These are phyloP conservation scores for Apamea epomidion DNA, from an alignment of 2,888 invertebrate genomes.

Conservation along the genomic window DNA sequence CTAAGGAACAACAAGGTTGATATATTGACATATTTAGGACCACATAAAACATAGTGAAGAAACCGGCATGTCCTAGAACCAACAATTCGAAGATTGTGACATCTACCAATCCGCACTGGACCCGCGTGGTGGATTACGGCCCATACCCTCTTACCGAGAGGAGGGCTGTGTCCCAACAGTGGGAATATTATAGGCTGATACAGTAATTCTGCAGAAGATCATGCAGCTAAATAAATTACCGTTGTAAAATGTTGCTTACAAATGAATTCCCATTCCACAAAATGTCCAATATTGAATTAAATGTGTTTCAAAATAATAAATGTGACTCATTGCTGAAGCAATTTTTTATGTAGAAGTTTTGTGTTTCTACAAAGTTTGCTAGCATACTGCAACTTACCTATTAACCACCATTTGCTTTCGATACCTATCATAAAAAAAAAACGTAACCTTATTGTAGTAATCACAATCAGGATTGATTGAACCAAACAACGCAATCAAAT, in stretches of 20 bases:
- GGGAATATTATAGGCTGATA: background rate
- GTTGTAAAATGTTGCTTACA: conserved; percentile 18
- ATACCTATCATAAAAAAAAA: conserved; percentile 8
- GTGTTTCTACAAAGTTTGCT: background rate
- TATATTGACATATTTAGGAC: background rate
- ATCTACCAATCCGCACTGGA: background rate
- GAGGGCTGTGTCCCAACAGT: background rate
- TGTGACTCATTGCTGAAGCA: background rate
- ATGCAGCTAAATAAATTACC: conserved; percentile 21
- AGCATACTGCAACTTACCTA: background rate
- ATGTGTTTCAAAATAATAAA: conserved; percentile 20
- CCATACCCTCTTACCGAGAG: background rate
- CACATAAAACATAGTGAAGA: background rate
- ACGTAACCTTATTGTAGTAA: conserved; percentile 38
- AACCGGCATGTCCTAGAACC: background rate
- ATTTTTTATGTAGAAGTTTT: conserved; percentile 2
- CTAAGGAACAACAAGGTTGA: background rate
- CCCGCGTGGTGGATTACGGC: background rate
- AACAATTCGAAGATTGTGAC: background rate
- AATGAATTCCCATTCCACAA: conserved; percentile 19
- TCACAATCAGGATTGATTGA: conserved; percentile 54
- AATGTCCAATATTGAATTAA: conserved; percentile 26
- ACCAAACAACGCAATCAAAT: conserved; percentile 50
- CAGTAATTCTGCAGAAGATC: conserved; percentile 2
- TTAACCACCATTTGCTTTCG: background rate